Percentiles rank a stretch among this genome's conserved stretches.
These are phyloP conservation scores for Pomacea maculata DNA, from an alignment of 1,140 invertebrate genomes.

Conservation along the genomic window DNA sequence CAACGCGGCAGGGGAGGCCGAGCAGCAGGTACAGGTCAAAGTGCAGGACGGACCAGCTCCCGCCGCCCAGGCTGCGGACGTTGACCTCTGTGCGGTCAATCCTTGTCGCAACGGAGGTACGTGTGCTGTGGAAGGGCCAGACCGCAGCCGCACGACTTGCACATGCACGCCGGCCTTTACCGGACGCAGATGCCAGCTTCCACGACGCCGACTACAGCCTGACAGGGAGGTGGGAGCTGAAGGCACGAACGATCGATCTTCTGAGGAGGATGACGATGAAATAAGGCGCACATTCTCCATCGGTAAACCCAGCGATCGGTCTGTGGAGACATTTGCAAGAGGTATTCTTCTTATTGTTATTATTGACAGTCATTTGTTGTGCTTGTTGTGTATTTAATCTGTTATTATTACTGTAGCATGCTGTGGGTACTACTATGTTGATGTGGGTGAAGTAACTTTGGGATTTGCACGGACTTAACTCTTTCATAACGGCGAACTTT, in stretches of 20 bases:
- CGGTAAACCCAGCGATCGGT: too few relatives aligned
- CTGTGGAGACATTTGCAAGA: too few relatives aligned
- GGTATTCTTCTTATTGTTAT: background rate
- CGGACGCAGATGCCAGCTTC: constrained; percentile 13
- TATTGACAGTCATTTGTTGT: background rate
- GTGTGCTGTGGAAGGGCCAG: background rate
- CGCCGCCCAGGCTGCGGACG: background rate
- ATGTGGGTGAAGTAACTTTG: too few relatives aligned
- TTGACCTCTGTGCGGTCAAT: background rate
- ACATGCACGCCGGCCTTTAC: background rate
- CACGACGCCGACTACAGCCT: background rate
- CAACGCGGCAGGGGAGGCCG: constrained; percentile 2
- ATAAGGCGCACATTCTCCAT: too few relatives aligned
- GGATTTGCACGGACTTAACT: too few relatives aligned
- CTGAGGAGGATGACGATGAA: background rate
- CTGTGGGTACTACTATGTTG: too few relatives aligned
- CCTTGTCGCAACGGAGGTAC: constrained; percentile 12
- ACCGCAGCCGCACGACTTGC: background rate
- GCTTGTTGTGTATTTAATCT: background rate
- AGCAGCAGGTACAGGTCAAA: constrained; percentile 5
- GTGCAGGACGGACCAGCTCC: background rate
- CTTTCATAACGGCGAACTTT: too few relatives aligned
- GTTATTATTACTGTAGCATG: too few relatives aligned
- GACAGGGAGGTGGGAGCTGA: background rate
- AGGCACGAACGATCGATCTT: background rate